Evolutionary conservation across 1,140 invertebrate genomes (phyloP).

Genomic region (Polypedilum vanderplanki): DNA sequence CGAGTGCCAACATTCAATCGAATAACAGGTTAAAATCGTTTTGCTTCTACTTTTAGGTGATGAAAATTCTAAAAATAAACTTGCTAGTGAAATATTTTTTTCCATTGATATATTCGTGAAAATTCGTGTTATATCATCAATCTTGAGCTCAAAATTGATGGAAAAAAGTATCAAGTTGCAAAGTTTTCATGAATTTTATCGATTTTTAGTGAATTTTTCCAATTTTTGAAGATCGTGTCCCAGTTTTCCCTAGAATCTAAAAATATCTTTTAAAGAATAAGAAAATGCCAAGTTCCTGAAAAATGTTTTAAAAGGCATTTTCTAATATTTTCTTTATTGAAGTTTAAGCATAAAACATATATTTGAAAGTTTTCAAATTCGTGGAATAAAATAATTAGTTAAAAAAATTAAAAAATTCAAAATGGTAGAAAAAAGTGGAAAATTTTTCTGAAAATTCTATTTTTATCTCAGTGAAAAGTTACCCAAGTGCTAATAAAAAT

Average conservation of each 20-base stretch:
- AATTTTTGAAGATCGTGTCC: background rate
- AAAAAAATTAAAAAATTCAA: no score
- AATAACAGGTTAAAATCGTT: background rate
- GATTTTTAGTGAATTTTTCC: background rate
- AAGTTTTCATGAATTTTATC: background rate
- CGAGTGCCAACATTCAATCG: background rate
- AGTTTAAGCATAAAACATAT: no score
- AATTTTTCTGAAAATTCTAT: no score
- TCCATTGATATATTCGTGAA: background rate
- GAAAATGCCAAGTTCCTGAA: background rate
- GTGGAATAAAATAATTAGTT: no score
- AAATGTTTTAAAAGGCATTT: no score
- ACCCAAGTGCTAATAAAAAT: no score
- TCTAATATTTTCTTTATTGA: no score
- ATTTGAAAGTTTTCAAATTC: no score
- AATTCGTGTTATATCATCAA: background rate
- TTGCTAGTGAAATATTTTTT: background rate
- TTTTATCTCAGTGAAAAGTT: no score
- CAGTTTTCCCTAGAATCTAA: background rate
- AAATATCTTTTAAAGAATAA: background rate
- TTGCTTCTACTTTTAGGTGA: slow-evolving; percentile 11
- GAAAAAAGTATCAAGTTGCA: background rate
- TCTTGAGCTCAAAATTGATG: background rate
- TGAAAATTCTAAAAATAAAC: slow-evolving; percentile 15
- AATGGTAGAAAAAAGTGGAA: no score